Conservation (phyloP, 2,888 invertebrate species). For the Euzetes globulus region DNA sequence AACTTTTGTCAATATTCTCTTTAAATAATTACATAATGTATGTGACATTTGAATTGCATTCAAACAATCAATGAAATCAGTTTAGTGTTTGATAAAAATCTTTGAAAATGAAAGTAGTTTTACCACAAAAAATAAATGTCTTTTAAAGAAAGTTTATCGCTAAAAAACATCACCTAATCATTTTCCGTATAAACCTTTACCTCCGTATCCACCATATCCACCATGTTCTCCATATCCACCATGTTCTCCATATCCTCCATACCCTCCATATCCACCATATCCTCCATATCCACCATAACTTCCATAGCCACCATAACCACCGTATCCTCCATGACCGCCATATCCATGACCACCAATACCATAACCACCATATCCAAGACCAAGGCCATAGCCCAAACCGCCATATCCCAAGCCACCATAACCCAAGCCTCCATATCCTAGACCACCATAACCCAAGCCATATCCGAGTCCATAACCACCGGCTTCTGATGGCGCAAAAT, state of each 20-base stretch:
- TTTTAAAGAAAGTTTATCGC: no score
- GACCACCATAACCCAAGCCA: neutral
- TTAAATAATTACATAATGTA: no score
- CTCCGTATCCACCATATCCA: neutral
- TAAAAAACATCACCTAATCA: no score
- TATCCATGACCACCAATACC: neutral
- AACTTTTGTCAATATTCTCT: no score
- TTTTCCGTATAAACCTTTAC: neutral
- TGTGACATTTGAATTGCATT: no score
- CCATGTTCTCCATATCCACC: neutral
- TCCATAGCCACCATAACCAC: neutral
- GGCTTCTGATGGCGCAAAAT: neutral
- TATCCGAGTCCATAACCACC: neutral
- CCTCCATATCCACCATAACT: slow-evolving; percentile 8
- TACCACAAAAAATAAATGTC: no score
- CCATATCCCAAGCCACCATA: neutral
- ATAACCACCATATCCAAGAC: no score
- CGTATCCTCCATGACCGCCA: slow-evolving; percentile 10
- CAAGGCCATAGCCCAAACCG: neutral
- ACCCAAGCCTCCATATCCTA: neutral
- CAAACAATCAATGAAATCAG: no score
- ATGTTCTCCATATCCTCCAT: neutral
- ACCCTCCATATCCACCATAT: slow-evolving; percentile 10
- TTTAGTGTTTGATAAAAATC: no score
- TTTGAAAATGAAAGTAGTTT: no score